Evolutionary conservation across 2,797 vertebrate genomes (phyloP), one percentile per base, ranked within the genome.

Genomic region (Lemur catta): DNA sequence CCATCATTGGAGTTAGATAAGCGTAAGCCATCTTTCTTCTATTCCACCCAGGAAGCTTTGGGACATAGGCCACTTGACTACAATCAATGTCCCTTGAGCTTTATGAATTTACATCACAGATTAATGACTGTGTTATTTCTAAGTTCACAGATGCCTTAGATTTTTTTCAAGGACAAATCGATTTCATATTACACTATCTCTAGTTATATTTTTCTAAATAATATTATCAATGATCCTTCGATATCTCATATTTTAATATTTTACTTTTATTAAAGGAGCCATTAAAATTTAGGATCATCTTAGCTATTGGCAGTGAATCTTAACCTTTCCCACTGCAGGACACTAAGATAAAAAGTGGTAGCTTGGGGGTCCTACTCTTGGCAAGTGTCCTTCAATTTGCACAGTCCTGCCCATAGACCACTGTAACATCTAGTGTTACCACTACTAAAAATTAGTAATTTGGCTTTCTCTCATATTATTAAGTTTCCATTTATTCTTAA

Each of bases 81-180:
- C 2, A 57, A 48, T 61, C 90, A 65, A 28, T 38, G 48, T n/a
- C 17, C 12, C 38, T 50, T 22, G 20, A 46, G 5, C 5, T 55
- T 89, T 57, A 43, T 30, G 43, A 35, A 74, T 67, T 81, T 69
- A 92, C 9, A 30, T 13, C 13, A 67, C 35, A 87, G 55, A 61
- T 52, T 59, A 87, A 88, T 61, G 84, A 13, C 61, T 76, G 26
- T 17, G 41, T 91, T 79, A 33, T 91, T 82, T 55, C 38, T 38
- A 63, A 91, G 12, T 41, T 81, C n/a, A 71, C 30, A 95, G 87
- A 71, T 72, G 15, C 30, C 17, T 84, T 80, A 15, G 13, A 4
- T 80, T 59, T 85, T 71, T 78, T 61, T 69, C 24, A 89, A 89
- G 24, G 7, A 95, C 11, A 97, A 94, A 89, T 59, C 20, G 12